These are phyloP conservation scores for Hypomecis punctinalis DNA, from an alignment of 2,888 invertebrate species.

Conservation along the genomic window DNA sequence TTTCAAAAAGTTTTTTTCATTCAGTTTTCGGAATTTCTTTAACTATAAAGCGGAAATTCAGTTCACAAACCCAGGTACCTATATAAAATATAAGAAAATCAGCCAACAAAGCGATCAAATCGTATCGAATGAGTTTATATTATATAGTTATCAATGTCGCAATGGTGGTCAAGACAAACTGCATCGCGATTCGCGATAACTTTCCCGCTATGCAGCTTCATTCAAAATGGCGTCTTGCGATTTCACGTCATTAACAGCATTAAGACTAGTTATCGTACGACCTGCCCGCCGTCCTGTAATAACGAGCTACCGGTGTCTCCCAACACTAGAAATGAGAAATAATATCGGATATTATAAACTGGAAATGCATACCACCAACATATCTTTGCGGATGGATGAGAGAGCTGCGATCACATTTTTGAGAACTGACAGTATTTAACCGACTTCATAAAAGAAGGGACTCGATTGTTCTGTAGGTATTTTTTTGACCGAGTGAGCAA, in stretches of 20 bases:
- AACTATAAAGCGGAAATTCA: no score
- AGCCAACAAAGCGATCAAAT: no score
- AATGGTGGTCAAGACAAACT: slow-evolving; percentile 41
- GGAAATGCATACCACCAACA: slow-evolving; percentile 3
- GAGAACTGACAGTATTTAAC: neutral
- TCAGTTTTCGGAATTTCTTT: no score
- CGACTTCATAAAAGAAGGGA: no score
- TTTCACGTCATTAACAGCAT: slow-evolving; percentile 80
- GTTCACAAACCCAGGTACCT: no score
- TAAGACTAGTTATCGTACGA: slow-evolving; percentile 80
- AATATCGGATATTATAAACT: slow-evolving; percentile 16
- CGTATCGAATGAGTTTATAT: no score
- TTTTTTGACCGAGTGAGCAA: no score
- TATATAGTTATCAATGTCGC: no score
- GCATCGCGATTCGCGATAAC: slow-evolving; percentile 62
- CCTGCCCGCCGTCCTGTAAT: slow-evolving; percentile 77
- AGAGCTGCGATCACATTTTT: neutral
- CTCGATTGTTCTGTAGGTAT: no score
- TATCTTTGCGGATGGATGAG: neutral
- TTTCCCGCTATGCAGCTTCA: slow-evolving; percentile 68
- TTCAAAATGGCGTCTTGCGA: slow-evolving; percentile 73
- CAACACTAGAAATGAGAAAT: slow-evolving; percentile 40
- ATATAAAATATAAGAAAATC: no score
- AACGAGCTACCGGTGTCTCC: slow-evolving; percentile 69
- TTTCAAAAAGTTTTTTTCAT: no score